A percentile compares a stretch with the other conserved stretches of the same genome.
phyloP scores from a whole-genome alignment of 2,888 invertebrate species.

The Chloromyia formosa region DNA sequence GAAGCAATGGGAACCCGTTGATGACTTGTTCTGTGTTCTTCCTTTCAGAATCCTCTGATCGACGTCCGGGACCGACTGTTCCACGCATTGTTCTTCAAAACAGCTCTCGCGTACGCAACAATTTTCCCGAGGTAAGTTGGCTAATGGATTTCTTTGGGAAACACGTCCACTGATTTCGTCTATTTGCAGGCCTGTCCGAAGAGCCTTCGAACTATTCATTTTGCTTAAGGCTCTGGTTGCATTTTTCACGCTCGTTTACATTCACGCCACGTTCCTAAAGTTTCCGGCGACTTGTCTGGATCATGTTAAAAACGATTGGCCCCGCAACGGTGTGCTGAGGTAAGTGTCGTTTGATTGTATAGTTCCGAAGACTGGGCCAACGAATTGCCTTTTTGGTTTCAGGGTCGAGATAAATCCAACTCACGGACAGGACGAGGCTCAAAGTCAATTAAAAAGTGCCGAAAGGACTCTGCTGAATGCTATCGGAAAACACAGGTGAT shows the following conservation, averaged over 20 bases:
- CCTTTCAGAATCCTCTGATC: constrained; percentile 75
- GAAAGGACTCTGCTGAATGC: background rate
- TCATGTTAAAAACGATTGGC: constrained; percentile 90
- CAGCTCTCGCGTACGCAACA: constrained; percentile 90
- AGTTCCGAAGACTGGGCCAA: background rate
- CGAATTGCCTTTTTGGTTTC: background rate
- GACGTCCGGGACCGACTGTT: constrained; percentile 91
- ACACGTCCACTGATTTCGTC: too few species aligned
- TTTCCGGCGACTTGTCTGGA: constrained; percentile 93
- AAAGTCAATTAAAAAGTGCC: constrained; percentile 1
- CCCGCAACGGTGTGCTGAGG: constrained; percentile 88
- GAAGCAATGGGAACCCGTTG: too few species aligned
- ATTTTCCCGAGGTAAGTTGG: constrained; percentile 86
- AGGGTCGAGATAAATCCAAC: constrained; percentile 40
- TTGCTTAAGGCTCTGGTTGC: constrained; percentile 77
- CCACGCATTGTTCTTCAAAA: constrained; percentile 93
- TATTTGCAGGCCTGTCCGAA: constrained; percentile 57
- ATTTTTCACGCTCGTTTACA: constrained; percentile 91
- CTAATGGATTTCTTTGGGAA: too few species aligned
- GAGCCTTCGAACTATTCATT: constrained; percentile 59
- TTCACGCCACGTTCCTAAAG: constrained; percentile 93
- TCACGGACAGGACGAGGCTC: background rate
- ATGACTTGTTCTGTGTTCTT: background rate
- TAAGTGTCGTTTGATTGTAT: constrained; percentile 47
- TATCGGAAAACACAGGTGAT: constrained; percentile 28